Conservation (phyloP, 2,797 vertebrate genomes). For the Euthynnus affinis region DNA sequence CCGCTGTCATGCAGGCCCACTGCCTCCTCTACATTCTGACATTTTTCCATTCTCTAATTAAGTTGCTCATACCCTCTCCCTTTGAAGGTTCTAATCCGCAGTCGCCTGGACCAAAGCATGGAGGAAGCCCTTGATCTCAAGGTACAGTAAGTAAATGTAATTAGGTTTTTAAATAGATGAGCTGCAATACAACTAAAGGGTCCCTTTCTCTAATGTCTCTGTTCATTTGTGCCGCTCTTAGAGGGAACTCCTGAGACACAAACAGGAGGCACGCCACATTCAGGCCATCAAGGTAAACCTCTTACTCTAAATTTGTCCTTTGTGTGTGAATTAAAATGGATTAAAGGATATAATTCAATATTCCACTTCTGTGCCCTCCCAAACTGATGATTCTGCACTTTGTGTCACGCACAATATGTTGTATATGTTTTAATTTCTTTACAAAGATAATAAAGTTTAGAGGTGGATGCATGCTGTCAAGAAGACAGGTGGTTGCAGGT, state of each 20-base stretch:
- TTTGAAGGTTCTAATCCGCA: slow-evolving; percentile 93
- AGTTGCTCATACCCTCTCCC: slow-evolving; percentile 53
- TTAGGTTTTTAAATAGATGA: slow-evolving; percentile 65
- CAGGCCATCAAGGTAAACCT: slow-evolving; percentile 96
- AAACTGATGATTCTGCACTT: slow-evolving; percentile 24
- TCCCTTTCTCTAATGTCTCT: slow-evolving; percentile 41
- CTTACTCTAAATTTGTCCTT: slow-evolving; percentile 42
- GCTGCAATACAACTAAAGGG: slow-evolving; percentile 25
- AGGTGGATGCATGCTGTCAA: slow-evolving; percentile 5
- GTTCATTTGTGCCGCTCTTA: slow-evolving; percentile 73
- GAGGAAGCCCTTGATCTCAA: slow-evolving; percentile 97
- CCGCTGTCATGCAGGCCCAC: slow-evolving; percentile 47
- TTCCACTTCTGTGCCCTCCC: not conserved
- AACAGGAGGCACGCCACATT: slow-evolving; percentile 95
- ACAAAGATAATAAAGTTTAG: slow-evolving; percentile 1
- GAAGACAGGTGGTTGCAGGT: slow-evolving; percentile 36
- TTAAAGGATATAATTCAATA: slow-evolving; percentile 53
- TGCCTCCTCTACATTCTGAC: slow-evolving; percentile 62
- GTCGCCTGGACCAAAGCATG: slow-evolving; percentile 96
- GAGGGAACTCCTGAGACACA: slow-evolving; percentile 96
- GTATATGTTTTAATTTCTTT: slow-evolving; percentile 18
- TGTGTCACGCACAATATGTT: not conserved
- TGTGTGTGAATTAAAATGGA: slow-evolving; percentile 43
- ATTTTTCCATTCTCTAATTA: slow-evolving; percentile 72
- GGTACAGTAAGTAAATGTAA: slow-evolving; percentile 84